Conservation (phyloP, 2,113 vertebrate species). For the Atractosteus spatula region DNA sequence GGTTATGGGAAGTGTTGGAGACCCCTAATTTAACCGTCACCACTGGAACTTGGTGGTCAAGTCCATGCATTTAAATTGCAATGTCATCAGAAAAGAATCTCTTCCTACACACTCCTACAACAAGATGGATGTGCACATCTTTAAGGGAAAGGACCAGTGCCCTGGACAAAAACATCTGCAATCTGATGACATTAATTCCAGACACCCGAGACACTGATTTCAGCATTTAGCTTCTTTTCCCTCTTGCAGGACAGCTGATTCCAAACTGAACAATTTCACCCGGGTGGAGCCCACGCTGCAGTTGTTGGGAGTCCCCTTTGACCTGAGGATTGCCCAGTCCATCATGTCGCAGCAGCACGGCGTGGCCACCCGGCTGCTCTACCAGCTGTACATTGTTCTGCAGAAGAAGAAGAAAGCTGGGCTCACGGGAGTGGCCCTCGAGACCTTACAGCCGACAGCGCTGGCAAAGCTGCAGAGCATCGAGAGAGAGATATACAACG, state of each 20-base stretch:
- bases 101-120: no score
- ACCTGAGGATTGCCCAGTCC: constrained; percentile 69
- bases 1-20: no score
- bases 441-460: constrained; percentile 65
- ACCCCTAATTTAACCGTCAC: no score
- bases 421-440: constrained; percentile 58
- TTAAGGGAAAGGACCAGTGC: no score
- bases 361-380: constrained; percentile 77
- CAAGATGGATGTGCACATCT: no score
- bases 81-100: no score
- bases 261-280: constrained; percentile 85
- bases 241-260: constrained; percentile 62
- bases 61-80: no score
- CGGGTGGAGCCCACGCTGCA: constrained; percentile 81
- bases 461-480: constrained; percentile 52
- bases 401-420: constrained; percentile 77
- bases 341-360: constrained; percentile 82
- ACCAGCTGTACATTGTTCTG: constrained; percentile 81
- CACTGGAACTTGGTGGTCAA: no score
- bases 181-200: no score
- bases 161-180: no score
- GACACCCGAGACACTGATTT: no score
- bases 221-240: not conserved
- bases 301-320: constrained; percentile 79
- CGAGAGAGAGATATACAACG: constrained; percentile 64